Evolutionary conservation across 2,113 vertebrate species (phyloP), one percentile per base, ranked within the genome.

Genomic region (Acrocephalus kingi): DNA sequence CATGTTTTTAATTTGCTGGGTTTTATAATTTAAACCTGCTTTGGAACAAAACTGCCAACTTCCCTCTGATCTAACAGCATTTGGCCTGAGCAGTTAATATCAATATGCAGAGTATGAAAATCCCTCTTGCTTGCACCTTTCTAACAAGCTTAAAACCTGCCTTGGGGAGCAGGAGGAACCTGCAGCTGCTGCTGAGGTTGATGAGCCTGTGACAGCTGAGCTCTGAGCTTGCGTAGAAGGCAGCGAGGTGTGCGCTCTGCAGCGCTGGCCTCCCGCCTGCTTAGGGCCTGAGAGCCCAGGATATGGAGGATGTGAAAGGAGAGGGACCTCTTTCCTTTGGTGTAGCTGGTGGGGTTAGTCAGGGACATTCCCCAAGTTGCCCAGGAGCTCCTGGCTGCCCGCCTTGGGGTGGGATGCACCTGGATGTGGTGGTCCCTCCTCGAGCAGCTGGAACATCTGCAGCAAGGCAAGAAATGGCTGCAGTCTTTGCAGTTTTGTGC

Each of bases 11-110:
- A 90, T 95, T 97, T 96, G 63, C 54, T 90, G 68, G 77, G 80
- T 39, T 96, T 94, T 93, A 84, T 95, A 84, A 95, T 96, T 97
- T 73, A 95, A 93, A 97, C 84, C 87, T 75, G 20, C 77, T 94
- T 96, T 93, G 94, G 90, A 91, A 71, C 37, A 64, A 86, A 89
- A 82, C 78, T 82, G 89, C 84, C 71, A 74, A 28, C 55, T 93
- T 93, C 48, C 83, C 84, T 92, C 84, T 95, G 83, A 91, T 94
- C 85, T 91, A 93, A 68, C 84, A 84, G 84, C 66, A 18, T 89
- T 96, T 95, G 87, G 88, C 77, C 93, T 69, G 85, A 94, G 76
- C 87, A 91, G 67, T 94, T 93, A 84, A 83, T 93, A 96, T 90
- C 92, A 94, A 59, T 93, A 82, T 95, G 94, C 94, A 83, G 85